These are phyloP conservation scores for Tineola bisselliella DNA, from an alignment of 2,888 invertebrate genomes.

Conservation along the genomic window DNA sequence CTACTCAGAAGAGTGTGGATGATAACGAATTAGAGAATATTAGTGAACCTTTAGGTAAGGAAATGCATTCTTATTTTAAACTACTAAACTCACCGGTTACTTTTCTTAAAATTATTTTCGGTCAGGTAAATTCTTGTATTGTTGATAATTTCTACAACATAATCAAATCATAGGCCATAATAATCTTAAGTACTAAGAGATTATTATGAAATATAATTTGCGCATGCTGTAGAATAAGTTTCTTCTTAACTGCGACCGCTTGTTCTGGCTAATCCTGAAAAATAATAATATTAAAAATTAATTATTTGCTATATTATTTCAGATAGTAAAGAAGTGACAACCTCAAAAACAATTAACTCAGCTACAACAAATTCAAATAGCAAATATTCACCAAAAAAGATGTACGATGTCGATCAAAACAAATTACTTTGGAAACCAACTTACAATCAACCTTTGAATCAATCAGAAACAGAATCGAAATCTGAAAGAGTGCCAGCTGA, in stretches of 20 bases:
- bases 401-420: constrained; percentile 40
- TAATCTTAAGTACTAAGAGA: too few species aligned
- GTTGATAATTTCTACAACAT: neutral
- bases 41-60: constrained; percentile 45
- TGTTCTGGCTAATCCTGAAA: neutral
- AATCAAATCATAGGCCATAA: too few species aligned
- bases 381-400: constrained; percentile 39
- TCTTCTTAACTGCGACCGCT: neutral
- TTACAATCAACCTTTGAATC: constrained; percentile 24
- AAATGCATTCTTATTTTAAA: too few species aligned
- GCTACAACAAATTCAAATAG: constrained; percentile 32
- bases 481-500: constrained; percentile 43
- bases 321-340: constrained; percentile 40
- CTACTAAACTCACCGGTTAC: too few species aligned
- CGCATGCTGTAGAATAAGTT: neutral
- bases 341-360: constrained; percentile 28
- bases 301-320: constrained; percentile 25
- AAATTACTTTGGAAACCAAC: constrained; percentile 39
- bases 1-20: constrained; percentile 36
- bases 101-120: too few species aligned
- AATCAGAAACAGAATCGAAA: constrained; percentile 29
- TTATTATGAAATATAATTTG: neutral
- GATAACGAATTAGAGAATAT: constrained; percentile 60
- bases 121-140: too few species aligned
- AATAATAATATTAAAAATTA: neutral